These are phyloP conservation scores for Lacerta viridis DNA, from an alignment of 2,797 vertebrate genomes.

Conservation along the genomic window DNA sequence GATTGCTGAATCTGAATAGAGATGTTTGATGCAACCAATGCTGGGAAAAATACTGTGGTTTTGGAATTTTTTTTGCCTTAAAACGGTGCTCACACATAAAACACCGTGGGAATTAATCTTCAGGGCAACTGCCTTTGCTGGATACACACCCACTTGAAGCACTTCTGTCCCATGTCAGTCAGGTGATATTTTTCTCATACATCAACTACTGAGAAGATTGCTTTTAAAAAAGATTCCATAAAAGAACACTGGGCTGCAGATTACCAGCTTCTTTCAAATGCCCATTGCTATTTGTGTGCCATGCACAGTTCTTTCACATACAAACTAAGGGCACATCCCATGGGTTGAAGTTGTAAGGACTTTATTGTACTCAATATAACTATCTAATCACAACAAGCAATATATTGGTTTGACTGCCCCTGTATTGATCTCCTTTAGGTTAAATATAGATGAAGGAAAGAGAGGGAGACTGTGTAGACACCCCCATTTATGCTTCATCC, in stretches of 20 bases:
- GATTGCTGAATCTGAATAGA: not conserved
- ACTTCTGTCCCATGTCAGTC: slow-evolving; percentile 12
- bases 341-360: not conserved
- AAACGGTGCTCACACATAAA: not conserved
- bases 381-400: not conserved
- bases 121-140: not conserved
- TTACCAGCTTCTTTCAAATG: not conserved
- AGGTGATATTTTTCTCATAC: slow-evolving; percentile 3
- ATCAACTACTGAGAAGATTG: not conserved
- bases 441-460: not conserved
- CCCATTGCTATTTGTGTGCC: not conserved
- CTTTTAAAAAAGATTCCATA: not conserved
- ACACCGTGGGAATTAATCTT: not conserved
- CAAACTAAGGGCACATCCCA: not conserved
- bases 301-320: not conserved
- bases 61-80: not conserved
- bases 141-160: not conserved
- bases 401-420: not conserved
- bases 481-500: too few species aligned
- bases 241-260: not conserved
- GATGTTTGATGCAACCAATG: not conserved
- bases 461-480: too few species aligned
- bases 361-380: not conserved
- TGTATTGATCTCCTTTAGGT: not conserved
- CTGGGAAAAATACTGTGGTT: not conserved